Conservation (phyloP, 2,113 vertebrate genomes). For the Ciconia stormi region DNA sequence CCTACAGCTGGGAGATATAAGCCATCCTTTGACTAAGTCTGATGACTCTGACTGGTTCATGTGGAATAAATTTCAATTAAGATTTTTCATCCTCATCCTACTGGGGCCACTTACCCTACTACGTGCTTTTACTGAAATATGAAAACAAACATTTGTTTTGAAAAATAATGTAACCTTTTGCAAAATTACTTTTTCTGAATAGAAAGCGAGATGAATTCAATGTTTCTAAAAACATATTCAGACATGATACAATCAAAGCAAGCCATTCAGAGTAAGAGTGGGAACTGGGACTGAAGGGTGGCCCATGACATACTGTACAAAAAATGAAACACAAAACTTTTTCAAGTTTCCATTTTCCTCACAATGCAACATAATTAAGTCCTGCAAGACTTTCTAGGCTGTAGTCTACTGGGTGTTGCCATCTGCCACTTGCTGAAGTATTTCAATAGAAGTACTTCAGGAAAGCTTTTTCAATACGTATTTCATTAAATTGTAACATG, state of each 20-base stretch:
- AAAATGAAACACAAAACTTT: neutral
- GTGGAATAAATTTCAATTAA: neutral
- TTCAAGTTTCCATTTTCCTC: neutral
- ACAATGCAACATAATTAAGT: neutral
- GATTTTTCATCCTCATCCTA: neutral
- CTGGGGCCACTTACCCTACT: neutral
- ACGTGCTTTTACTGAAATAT: neutral
- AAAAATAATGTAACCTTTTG: neutral
- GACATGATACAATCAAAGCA: neutral
- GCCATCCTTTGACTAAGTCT: neutral
- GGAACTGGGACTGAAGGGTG: neutral
- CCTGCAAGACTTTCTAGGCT: neutral
- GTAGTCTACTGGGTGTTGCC: neutral
- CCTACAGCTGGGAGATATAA: neutral
- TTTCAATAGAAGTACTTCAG: neutral
- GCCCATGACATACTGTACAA: neutral
- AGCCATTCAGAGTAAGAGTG: neutral
- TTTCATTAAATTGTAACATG: neutral
- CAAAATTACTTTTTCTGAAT: neutral
- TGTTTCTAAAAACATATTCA: neutral
- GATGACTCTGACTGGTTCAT: neutral
- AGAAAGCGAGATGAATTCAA: neutral
- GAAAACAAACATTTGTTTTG: neutral
- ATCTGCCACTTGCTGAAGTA: neutral
- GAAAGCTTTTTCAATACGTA: neutral